phyloP scores from a whole-genome alignment of 2,888 invertebrate species.

The Meteorus colon region DNA sequence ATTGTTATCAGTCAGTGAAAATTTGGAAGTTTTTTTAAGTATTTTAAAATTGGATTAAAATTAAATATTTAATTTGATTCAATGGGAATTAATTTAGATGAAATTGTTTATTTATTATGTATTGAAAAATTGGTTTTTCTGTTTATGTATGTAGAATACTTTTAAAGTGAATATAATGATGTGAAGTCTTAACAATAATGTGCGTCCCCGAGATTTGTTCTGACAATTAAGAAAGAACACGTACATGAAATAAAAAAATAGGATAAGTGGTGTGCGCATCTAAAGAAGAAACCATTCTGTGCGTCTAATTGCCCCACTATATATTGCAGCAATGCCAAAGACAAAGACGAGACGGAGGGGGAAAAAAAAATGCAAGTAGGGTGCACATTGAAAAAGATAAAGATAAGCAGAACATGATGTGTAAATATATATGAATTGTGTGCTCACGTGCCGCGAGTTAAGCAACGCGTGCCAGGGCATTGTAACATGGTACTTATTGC shows the following conservation, averaged over 20 bases:
- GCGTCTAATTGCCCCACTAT: conserved; percentile 20
- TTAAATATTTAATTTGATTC: too few relatives aligned
- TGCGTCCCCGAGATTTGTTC: conserved; percentile 22
- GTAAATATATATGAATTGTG: neutral
- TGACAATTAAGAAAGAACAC: conserved; percentile 11
- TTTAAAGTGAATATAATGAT: neutral
- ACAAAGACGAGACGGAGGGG: neutral
- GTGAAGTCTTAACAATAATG: neutral
- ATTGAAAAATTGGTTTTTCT: neutral
- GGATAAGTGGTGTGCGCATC: neutral
- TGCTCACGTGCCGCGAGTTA: conserved; percentile 42
- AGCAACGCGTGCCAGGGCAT: conserved; percentile 40
- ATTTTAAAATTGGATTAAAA: too few relatives aligned
- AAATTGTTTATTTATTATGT: too few relatives aligned
- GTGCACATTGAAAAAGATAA: neutral
- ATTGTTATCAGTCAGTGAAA: too few relatives aligned
- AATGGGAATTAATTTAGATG: too few relatives aligned
- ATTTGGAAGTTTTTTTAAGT: too few relatives aligned
- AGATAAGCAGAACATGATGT: neutral
- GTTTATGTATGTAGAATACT: neutral
- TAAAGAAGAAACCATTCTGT: conserved; percentile 11
- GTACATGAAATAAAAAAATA: neutral
- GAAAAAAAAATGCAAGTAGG: neutral
- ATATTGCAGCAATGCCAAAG: neutral
- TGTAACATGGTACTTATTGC: conserved; percentile 17